Percentiles rank a stretch among this genome's conserved stretches.
phyloP scores from a whole-genome alignment of 2,888 invertebrate genomes.

The Drosophila gaucha region DNA sequence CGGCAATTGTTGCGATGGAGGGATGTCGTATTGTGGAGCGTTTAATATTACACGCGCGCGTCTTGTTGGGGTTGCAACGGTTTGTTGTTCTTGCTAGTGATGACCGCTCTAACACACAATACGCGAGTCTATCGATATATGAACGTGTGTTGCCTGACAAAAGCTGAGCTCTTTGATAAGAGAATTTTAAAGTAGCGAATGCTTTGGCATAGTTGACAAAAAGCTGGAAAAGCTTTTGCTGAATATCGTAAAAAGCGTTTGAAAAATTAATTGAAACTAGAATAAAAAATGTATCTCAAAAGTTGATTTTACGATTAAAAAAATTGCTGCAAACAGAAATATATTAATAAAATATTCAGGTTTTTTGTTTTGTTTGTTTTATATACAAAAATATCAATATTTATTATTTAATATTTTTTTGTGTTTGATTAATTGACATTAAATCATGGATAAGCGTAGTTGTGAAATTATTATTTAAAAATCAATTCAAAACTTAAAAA shows the following conservation, averaged over 20 bases:
- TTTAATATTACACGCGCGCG: slow-evolving; percentile 21
- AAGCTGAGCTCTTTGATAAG: slow-evolving; percentile 7
- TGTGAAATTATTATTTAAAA: slow-evolving; percentile 62
- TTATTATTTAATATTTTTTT: slow-evolving; percentile 52
- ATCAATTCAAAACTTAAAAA: slow-evolving; percentile 41
- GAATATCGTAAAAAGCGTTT: neutral
- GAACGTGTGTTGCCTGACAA: slow-evolving; percentile 3
- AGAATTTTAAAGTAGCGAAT: neutral
- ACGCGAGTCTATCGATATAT: slow-evolving; percentile 20
- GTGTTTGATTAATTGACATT: slow-evolving; percentile 63
- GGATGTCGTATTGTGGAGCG: slow-evolving; percentile 11
- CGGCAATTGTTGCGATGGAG: slow-evolving; percentile 5
- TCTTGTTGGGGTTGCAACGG: slow-evolving; percentile 22
- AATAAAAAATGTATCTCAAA: neutral
- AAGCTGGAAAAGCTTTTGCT: neutral
- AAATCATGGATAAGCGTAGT: slow-evolving; percentile 80
- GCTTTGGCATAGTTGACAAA: neutral
- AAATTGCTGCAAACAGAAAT: neutral
- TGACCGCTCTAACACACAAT: neutral
- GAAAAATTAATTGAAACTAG: too few relatives aligned
- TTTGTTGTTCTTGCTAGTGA: slow-evolving; percentile 9
- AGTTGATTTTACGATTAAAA: neutral
- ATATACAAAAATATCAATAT: slow-evolving; percentile 59
- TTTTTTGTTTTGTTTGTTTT: slow-evolving; percentile 22
- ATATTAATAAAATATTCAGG: too few relatives aligned